Percentiles rank a stretch among this genome's conserved stretches.
phyloP scores from a whole-genome alignment of 2,888 invertebrate species.

The Amblyteles armatorius region DNA sequence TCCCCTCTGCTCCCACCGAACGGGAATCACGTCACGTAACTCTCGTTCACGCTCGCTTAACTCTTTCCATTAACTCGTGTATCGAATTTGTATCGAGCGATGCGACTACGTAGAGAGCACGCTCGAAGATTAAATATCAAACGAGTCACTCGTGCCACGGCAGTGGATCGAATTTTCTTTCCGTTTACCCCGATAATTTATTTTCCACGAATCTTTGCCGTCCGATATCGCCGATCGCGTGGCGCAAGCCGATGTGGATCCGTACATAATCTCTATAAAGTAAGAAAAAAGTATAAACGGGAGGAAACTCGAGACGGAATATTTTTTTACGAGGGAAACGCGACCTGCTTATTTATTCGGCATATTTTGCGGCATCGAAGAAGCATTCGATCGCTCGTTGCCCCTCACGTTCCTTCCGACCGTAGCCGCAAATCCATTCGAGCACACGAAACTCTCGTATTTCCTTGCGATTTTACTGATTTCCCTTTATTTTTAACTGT shows the following conservation, averaged over 20 bases:
- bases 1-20: neutral
- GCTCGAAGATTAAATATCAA: neutral
- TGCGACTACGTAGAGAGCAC: neutral
- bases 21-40: slow-evolving; percentile 29
- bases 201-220: neutral
- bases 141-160: neutral
- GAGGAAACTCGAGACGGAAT: neutral
- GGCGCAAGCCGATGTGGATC: neutral
- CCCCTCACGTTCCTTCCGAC: neutral
- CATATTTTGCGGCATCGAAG: neutral
- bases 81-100: slow-evolving; percentile 35
- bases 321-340: slow-evolving; percentile 4
- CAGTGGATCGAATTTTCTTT: neutral
- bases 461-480: neutral
- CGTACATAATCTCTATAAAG: neutral
- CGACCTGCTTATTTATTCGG: slow-evolving; percentile 8
- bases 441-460: neutral
- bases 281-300: neutral
- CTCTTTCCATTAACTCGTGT: slow-evolving; percentile 46
- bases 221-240: neutral
- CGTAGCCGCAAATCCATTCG: neutral
- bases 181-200: neutral
- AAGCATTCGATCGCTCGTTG: neutral
- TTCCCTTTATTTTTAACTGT: neutral
- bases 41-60: slow-evolving; percentile 36